Conservation (phyloP, 1,140 invertebrate species). For the Bombus waltoni region DNA sequence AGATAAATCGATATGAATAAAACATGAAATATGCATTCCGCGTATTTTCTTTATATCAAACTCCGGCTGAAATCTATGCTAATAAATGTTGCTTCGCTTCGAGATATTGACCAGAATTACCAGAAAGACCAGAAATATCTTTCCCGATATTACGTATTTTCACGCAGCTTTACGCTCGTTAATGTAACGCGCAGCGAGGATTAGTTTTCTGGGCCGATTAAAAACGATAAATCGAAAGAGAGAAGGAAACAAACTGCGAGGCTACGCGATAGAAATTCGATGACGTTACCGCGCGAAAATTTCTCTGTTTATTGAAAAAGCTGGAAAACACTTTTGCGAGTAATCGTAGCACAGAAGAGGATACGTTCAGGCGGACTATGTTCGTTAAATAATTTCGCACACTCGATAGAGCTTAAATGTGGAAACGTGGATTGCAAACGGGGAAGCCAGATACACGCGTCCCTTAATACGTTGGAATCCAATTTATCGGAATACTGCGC, state of each 20-base stretch:
- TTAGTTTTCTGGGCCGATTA: background rate
- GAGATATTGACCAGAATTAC: background rate
- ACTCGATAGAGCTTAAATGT: constrained; percentile 32
- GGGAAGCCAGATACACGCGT: constrained; percentile 44
- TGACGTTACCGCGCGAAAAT: background rate
- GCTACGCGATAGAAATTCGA: background rate
- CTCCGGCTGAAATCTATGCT: too few species aligned
- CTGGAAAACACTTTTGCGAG: background rate
- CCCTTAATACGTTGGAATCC: constrained; percentile 60
- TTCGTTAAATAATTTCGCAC: constrained; percentile 35
- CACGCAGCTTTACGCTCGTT: too few species aligned
- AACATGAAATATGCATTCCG: background rate
- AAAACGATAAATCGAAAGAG: background rate
- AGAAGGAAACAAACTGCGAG: background rate
- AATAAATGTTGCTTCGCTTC: too few species aligned
- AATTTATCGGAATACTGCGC: constrained; percentile 65
- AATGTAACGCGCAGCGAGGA: too few species aligned
- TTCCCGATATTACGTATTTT: too few species aligned
- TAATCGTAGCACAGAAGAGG: background rate
- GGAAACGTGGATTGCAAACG: constrained; percentile 46
- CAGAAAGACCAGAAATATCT: too few species aligned
- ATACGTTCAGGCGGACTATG: background rate
- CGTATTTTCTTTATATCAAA: background rate
- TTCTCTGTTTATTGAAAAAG: constrained; percentile 1
- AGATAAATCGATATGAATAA: background rate